Percentiles rank a stretch among this genome's conserved stretches.
Evolutionary conservation across 2,797 vertebrate genomes (phyloP).

Genomic region (Falco columbarius): DNA sequence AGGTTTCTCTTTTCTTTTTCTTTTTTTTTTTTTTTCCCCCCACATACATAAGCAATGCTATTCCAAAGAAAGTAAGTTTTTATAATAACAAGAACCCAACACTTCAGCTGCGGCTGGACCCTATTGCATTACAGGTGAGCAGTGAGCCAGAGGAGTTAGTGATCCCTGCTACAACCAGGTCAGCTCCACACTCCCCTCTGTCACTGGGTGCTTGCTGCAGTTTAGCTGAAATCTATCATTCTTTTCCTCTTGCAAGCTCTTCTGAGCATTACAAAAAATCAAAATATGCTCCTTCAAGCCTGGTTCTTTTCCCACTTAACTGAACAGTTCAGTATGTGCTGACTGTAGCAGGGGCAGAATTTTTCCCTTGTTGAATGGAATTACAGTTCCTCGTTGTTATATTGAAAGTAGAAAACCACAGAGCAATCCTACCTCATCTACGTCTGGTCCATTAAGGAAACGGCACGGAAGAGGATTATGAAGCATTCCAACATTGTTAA

Average conservation of each 20-base stretch:
- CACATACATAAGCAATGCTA: not conserved
- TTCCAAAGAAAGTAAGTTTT: not conserved
- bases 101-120: not conserved
- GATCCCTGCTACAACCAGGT: not conserved
- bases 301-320: not conserved
- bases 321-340: not conserved
- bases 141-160: not conserved
- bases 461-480: slow-evolving; percentile 72
- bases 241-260: not conserved
- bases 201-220: not conserved
- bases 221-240: not conserved
- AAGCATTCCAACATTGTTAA: slow-evolving; percentile 89
- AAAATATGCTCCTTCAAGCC: not conserved
- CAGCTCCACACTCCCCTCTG: not conserved
- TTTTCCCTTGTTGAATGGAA: not conserved
- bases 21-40: too few relatives aligned
- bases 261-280: not conserved
- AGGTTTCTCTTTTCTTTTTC: not conserved
- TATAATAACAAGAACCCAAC: not conserved
- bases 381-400: not conserved
- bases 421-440: slow-evolving; percentile 79
- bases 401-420: not conserved
- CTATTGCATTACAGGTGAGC: not conserved
- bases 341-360: not conserved
- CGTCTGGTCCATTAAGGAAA: slow-evolving; percentile 78